Base-by-base conservation (phyloP, 2,888 invertebrate genomes). In the Orthosia gracilis region DNA sequence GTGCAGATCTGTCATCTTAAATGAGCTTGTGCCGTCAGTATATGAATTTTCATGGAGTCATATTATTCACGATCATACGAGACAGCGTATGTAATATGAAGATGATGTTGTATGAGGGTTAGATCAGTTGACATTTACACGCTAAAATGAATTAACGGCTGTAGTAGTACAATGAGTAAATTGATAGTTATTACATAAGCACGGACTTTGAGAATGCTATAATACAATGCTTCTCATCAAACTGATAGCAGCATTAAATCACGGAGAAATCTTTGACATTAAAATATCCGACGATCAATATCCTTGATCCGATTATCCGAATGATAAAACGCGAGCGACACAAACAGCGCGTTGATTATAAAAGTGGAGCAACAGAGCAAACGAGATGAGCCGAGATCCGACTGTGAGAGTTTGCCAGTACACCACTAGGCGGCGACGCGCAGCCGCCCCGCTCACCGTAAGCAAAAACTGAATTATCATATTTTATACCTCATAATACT, bases 401-500 rank as follows among this genome's bases (percentile, higher is more conserved):
- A 73, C 61, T 73, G 77, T 68, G 69, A 73, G 64, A 3, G n/a
- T n/a, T 5, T 40, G n/a, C 18, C 13, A 5, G n/a, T n/a, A 11
- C 81, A 85, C 76, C 85, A 85, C 86, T 75, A 87, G 84, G 54
- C 82, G 74, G 47, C 73, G 82, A 75, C 81, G 81, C 77, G 69
- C 76, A 65, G 68, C 79, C 89, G 86, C 89, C 92, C 89, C 92
- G 91, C 92, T 90, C 91, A 90, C 92, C 92, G 93, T 92, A 90
- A 93, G 94, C 93, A 94, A 93, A 94, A 95, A 96, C 94, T 94
- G 94, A 94, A 96, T 96, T 96, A 96, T 95, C 96, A 96, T 96
- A 96, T 96, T 96, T 96, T 96, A 96, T 96, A 96, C 94, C 95
- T 96, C 95, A 95, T 96, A 94, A 96, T 96, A 94, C 96, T 96